A percentile compares a stretch with the other conserved stretches of the same genome.
phyloP scores from a whole-genome alignment of 2,113 vertebrate species.

The Mastomys coucha region DNA sequence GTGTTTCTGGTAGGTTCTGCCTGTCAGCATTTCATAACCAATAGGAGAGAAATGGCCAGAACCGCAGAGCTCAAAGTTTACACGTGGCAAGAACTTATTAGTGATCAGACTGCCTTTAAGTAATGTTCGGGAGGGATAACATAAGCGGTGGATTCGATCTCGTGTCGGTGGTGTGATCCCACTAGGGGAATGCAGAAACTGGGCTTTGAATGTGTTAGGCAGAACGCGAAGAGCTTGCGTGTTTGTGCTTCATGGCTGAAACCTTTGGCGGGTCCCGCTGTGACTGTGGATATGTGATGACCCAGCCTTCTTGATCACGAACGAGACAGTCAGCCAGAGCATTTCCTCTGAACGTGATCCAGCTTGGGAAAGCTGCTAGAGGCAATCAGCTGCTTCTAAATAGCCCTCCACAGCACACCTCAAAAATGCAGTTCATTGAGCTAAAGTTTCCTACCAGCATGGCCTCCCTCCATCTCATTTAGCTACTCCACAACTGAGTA shows the following conservation, averaged over 20 bases:
- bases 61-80: slow-evolving; percentile 25
- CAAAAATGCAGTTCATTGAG: neutral
- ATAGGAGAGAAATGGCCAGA: slow-evolving; percentile 38
- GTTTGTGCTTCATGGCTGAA: neutral
- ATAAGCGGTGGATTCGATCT: neutral
- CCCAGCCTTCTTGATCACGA: slow-evolving; percentile 34
- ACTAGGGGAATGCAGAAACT: neutral
- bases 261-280: neutral
- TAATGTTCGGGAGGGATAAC: slow-evolving; percentile 30
- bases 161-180: neutral
- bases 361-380: slow-evolving; percentile 22
- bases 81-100: slow-evolving; percentile 5
- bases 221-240: neutral
- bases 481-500: slow-evolving; percentile 57
- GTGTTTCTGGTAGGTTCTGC: neutral
- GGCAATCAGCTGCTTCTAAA: slow-evolving; percentile 41
- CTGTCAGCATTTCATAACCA: slow-evolving; percentile 63
- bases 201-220: neutral
- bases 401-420: neutral
- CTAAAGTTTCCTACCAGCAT: slow-evolving; percentile 14
- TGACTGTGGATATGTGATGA: neutral
- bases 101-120: slow-evolving; percentile 40
- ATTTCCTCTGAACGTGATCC: slow-evolving; percentile 1
- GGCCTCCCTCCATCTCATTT: slow-evolving; percentile 62
- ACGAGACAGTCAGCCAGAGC: slow-evolving; percentile 11